Conservation (phyloP, 2,113 vertebrate genomes). For the Amphilophus citrinellus region DNA sequence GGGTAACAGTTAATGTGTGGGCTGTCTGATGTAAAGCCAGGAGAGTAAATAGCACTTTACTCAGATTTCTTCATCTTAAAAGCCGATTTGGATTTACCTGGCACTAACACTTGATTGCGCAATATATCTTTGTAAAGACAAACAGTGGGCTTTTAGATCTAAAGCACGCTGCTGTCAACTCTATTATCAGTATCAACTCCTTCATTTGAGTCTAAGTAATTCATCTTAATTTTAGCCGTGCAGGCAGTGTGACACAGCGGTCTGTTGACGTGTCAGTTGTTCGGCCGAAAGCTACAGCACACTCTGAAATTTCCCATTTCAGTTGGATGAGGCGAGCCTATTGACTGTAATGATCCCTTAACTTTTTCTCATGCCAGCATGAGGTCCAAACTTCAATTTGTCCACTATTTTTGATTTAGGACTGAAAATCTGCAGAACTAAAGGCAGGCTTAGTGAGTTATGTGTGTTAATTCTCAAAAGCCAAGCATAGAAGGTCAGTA, state of each 20-base stretch:
- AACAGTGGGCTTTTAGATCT: neutral
- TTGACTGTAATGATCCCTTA: neutral
- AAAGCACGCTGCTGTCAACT: neutral
- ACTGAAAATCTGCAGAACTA: neutral
- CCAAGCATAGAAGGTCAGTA: neutral
- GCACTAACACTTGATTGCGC: neutral
- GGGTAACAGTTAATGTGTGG: neutral
- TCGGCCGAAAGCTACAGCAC: neutral
- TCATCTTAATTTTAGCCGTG: neutral
- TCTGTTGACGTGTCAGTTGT: neutral
- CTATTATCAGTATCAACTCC: neutral
- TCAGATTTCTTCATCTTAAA: constrained; percentile 14
- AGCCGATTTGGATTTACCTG: neutral
- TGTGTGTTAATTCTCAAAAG: neutral
- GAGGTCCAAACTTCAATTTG: neutral
- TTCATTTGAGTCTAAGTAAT: neutral
- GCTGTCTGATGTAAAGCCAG: neutral
- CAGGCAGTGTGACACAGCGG: neutral
- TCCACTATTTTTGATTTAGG: neutral
- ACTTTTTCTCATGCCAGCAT: neutral
- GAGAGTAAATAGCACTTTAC: constrained; percentile 3
- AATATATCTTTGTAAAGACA: neutral
- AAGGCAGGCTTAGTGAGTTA: neutral
- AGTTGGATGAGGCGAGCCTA: neutral
- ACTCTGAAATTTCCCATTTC: neutral